phyloP scores from a whole-genome alignment of 1,140 invertebrate genomes.

The Metopolophium dirhodum region DNA sequence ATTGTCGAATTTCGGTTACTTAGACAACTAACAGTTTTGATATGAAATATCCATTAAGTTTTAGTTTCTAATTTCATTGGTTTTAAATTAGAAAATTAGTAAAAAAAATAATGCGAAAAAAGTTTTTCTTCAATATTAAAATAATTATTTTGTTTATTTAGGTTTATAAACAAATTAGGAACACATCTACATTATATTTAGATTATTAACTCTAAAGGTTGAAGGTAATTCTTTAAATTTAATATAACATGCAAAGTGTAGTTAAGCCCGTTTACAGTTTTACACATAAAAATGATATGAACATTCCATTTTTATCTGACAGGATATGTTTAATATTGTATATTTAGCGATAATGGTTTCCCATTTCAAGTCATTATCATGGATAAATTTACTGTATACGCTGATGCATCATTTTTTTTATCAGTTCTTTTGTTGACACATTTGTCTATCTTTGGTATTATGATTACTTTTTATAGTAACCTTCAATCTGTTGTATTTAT shows the following conservation, averaged over 20 bases:
- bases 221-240: neutral
- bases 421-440: conserved; percentile 23
- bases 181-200: neutral
- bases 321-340: conserved; percentile 28
- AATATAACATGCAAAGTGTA: neutral
- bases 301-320: conserved; percentile 29
- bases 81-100: neutral
- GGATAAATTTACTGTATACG: neutral
- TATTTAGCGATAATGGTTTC: conserved; percentile 38
- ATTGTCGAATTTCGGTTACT: neutral
- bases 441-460: neutral
- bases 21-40: neutral
- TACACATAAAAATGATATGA: conserved; percentile 5
- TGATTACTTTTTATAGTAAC: conserved; percentile 6
- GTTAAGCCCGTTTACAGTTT: neutral
- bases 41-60: neutral
- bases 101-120: neutral
- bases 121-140: neutral
- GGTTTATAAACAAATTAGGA: neutral
- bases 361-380: conserved; percentile 35
- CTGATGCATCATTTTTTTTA: neutral
- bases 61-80: neutral
- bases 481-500: neutral
- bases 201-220: neutral
- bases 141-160: neutral